A percentile compares a stretch with the other conserved stretches of the same genome.
Evolutionary conservation across 2,113 vertebrate species (phyloP).

Genomic region (Ceratotherium simum): DNA sequence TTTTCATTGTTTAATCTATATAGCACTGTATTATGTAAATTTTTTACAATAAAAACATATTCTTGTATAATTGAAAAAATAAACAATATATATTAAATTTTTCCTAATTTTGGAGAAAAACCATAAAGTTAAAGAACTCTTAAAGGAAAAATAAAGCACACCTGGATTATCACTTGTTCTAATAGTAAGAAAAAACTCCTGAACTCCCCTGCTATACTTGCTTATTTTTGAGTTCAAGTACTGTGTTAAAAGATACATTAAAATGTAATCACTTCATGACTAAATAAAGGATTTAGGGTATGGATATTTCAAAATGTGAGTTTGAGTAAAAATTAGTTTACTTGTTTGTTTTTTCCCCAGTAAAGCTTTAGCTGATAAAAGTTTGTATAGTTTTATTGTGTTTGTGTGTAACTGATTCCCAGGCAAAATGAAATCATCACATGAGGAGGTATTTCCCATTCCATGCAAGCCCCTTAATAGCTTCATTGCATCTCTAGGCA

Average conservation of each 20-base stretch:
- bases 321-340: neutral
- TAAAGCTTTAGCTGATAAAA: neutral
- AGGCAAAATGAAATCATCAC: slow-evolving; percentile 50
- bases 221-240: neutral
- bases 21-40: neutral
- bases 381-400: neutral
- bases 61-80: neutral
- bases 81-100: neutral
- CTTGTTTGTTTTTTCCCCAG: neutral
- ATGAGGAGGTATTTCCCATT: slow-evolving; percentile 34
- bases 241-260: neutral
- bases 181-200: neutral
- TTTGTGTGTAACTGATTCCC: neutral
- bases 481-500: slow-evolving; percentile 46
- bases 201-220: neutral
- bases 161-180: neutral
- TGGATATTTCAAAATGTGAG: neutral
- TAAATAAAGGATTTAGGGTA: neutral
- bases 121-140: neutral
- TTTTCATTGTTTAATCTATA: neutral
- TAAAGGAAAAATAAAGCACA: neutral
- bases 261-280: neutral
- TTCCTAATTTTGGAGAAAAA: slow-evolving; percentile 36
- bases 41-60: neutral
- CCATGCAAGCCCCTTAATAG: neutral